Base-by-base conservation (phyloP, 2,797 vertebrate species). In the Sebastes paucispinis region DNA sequence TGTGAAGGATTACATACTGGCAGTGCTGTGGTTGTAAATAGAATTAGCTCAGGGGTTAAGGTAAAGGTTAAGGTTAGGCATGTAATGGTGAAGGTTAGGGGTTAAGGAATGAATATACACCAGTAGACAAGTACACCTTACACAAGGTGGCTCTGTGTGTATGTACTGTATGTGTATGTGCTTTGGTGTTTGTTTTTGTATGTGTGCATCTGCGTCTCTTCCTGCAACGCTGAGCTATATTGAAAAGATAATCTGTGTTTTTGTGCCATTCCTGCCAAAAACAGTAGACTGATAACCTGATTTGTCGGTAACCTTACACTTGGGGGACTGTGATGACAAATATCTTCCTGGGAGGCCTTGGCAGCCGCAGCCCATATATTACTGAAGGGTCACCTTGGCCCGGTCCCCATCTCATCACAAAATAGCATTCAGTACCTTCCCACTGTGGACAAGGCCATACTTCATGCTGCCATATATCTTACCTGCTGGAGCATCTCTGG, bases 311-410 rank as follows among this genome's bases (percentile, higher is more conserved):
- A 93, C 94, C 92, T 93, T 92, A 94, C 84, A 91, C 91, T 91
- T 86, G 85, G 87, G 92, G 91, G 90, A 91, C 89, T 69, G 80
- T 86, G 94, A 95, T 95, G 94, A 96, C 94, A 95, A 94, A 95
- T 95, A 89, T 74, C 89, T 93, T 95, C 92, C 93, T 94, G 88
- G 90, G 93, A 93, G 93, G 94, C 93, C 92, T 93, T 96, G 94
- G 93, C 95, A 94, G 92, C 87, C 55, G 63, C 77, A 91, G 84
- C 89, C 89, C 93, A 95, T 95, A 95, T 95, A 94, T 95, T 94
- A 95, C 81, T 7, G 81, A 91, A 47, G 88, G 93, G 95, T 95
- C 95, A 96, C 95, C 94, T 96, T 96, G 93, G 90, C 87, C 78
- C 59, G n/a, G 70, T 92, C 90, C 87, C 90, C 87, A 85, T 94